Evolutionary conservation across 2,888 invertebrate genomes (phyloP), one percentile per base, ranked within the genome.

Genomic region (Netelia inedita): DNA sequence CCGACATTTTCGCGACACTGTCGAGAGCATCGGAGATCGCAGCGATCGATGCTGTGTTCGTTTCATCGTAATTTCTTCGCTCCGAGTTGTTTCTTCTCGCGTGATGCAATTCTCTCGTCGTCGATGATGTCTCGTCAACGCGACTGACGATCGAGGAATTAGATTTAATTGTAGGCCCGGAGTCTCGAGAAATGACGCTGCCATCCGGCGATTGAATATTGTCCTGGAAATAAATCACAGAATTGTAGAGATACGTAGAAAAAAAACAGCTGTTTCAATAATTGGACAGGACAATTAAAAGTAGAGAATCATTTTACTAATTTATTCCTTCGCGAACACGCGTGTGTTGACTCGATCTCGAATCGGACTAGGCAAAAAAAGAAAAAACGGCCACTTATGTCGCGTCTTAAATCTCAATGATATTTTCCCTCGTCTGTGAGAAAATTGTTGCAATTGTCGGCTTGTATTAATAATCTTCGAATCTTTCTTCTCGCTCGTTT

Each of bases 201-300:
- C 88, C 90, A 14, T 88, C 89, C 0, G 90, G 87, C 19, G 91
- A 90, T 63, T 86, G 86, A n/a, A 88, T 83, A 19, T 91, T 89
- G 57, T 91, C 92, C 92, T 92, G 85, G 1, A 90, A 89, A 72
- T n/a, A 41, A 65, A 71, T 28, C n/a, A 14, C 35, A 16, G 55
- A 57, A 19, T 14, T 21, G n/a, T 59, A 28, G 43, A 19, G 5
- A 53, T 55, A 5, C n/a, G 11, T 21, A 53, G 74, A 74, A 65
- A 21, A 10, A 46, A 46, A 46, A 1, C 10, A 46, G 46, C 10
- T 11, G 46, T 46, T 46, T 46, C 46, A 14, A 14, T 46, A 46
- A 35, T 35, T 35, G 35, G 5, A 35, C 35, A 35, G 6, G 35
- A 1, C 35, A 35, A 35, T 35, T 35, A 35, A 35, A 35, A 35